These are phyloP conservation scores for Rhynchonycteris naso DNA, from an alignment of 2,797 vertebrate species.

Conservation along the genomic window DNA sequence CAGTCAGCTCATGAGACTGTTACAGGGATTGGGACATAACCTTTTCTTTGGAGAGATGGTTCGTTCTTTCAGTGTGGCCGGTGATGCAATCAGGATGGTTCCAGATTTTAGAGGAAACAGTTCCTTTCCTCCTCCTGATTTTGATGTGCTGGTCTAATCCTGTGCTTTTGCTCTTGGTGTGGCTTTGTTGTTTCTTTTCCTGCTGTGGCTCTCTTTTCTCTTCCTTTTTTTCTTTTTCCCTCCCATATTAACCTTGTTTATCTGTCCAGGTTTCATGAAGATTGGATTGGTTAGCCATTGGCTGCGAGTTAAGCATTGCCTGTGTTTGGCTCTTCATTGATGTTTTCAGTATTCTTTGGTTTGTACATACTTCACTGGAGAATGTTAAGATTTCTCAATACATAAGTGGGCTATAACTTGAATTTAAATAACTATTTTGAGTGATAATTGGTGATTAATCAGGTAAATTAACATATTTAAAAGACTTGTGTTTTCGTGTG, in stretches of 20 bases:
- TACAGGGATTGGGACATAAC: neutral
- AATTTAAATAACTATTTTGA: constrained; percentile 15
- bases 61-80: neutral
- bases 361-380: neutral
- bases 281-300: neutral
- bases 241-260: neutral
- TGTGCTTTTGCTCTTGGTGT: neutral
- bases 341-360: neutral
- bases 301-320: neutral
- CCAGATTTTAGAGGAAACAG: neutral
- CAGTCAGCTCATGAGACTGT: neutral
- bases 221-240: neutral
- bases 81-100: neutral
- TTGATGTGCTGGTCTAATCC: neutral
- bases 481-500: neutral
- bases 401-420: neutral
- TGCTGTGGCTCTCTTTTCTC: neutral
- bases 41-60: neutral
- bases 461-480: neutral
- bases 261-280: neutral
- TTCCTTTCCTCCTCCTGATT: neutral
- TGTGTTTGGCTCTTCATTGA: neutral
- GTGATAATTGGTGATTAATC: neutral
- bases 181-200: neutral
- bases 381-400: neutral